Conservation (phyloP, 2,113 vertebrate species). For the Etia nguti region DNA sequence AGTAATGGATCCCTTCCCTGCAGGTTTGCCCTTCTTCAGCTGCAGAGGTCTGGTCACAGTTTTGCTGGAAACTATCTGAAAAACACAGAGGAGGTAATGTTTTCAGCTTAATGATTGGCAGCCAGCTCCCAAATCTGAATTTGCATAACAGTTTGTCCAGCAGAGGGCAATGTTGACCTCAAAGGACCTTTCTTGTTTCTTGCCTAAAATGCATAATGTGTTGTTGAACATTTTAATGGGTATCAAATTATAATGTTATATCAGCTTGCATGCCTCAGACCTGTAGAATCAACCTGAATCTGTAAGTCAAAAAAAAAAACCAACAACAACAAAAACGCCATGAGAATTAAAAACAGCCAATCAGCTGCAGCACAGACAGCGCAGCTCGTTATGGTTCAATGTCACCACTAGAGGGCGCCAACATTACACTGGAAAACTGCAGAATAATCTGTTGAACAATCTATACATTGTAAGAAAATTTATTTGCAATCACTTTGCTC, state of each 20-base stretch:
- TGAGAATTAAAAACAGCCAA: not conserved
- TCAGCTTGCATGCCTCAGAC: not conserved
- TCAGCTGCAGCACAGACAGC: not conserved
- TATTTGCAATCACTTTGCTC: not conserved
- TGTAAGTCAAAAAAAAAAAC: not conserved
- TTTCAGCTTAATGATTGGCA: not conserved
- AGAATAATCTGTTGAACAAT: not conserved
- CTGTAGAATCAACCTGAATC: not conserved
- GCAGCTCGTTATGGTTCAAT: not conserved
- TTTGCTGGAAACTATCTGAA: conserved; percentile 86
- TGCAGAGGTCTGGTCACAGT: conserved; percentile 80
- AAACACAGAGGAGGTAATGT: not conserved
- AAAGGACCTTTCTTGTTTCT: not conserved
- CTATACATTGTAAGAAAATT: not conserved
- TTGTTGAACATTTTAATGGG: not conserved
- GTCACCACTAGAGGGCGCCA: not conserved
- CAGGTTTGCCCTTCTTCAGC: conserved; percentile 86
- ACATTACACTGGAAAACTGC: not conserved
- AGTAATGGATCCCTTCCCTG: conserved; percentile 84
- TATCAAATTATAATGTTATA: not conserved
- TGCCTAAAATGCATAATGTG: not conserved
- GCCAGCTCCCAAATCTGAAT: not conserved
- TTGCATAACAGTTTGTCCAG: not conserved
- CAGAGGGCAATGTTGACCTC: not conserved
- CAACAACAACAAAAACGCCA: not conserved